Conservation (phyloP, 37 sponge, comb jelly and placozoan species). For the Mnemiopsis leidyi region DNA sequence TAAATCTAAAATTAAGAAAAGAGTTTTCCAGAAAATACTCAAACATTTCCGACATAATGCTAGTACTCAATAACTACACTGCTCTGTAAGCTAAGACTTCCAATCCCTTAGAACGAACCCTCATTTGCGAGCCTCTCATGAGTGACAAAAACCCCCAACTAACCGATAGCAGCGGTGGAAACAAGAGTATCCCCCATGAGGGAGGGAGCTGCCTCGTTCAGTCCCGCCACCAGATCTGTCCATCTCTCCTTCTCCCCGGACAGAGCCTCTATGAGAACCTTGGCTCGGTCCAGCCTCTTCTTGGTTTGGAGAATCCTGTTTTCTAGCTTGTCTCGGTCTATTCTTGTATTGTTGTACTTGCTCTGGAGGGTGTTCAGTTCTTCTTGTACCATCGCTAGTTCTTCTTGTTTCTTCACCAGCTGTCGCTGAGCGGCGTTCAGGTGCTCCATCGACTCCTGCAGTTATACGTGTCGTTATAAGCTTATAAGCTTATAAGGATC, state of each 20-base stretch:
- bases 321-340: slow-evolving; percentile 62
- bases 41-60: too few species aligned
- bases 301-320: slow-evolving; percentile 63
- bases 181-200: slow-evolving; percentile 72
- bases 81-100: too few species aligned
- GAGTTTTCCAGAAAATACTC: neutral
- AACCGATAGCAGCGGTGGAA: slow-evolving; percentile 67
- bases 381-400: slow-evolving; percentile 51
- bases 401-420: slow-evolving; percentile 7
- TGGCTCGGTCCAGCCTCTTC: slow-evolving; percentile 67
- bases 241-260: slow-evolving; percentile 70
- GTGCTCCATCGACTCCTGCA: slow-evolving; percentile 65
- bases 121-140: too few species aligned
- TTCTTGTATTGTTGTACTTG: slow-evolving; percentile 64
- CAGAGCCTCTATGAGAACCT: slow-evolving; percentile 66
- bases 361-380: slow-evolving; percentile 38
- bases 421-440: slow-evolving; percentile 13
- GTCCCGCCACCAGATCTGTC: slow-evolving; percentile 63
- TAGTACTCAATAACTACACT: too few species aligned
- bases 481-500: too few species aligned
- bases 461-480: too few species aligned
- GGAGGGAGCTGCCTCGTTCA: slow-evolving; percentile 64
- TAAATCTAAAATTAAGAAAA: too few species aligned
- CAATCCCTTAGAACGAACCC: too few species aligned
- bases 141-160: too few species aligned